phyloP scores from a whole-genome alignment of 2,797 vertebrate species.

The Hippoglossus hippoglossus region DNA sequence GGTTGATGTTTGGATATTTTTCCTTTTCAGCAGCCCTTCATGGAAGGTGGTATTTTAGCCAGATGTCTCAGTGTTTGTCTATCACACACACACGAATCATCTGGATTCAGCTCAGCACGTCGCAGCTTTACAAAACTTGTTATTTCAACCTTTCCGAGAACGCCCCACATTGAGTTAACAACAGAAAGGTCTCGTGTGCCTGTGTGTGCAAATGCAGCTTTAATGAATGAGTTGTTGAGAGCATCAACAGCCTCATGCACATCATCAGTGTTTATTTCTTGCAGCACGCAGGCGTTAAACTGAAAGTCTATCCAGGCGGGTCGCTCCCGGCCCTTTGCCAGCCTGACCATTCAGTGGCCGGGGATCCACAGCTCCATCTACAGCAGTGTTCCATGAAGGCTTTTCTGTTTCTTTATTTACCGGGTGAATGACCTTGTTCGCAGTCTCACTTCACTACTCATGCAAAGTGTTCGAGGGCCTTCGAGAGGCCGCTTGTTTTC shows the following conservation, averaged over 20 bases:
- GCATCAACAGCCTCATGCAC: constrained; percentile 21
- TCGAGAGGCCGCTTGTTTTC: constrained; percentile 50
- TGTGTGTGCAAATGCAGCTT: constrained; percentile 50
- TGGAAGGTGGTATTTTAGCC: constrained; percentile 1
- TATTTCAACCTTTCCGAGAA: not conserved
- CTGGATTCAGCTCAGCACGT: constrained; percentile 26
- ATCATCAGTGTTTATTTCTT: constrained; percentile 39
- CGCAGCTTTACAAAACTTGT: not conserved
- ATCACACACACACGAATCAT: constrained; percentile 1
- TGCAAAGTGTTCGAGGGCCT: constrained; percentile 69
- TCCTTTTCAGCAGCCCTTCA: constrained; percentile 2
- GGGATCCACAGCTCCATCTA: constrained; percentile 33
- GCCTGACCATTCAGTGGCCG: constrained; percentile 25
- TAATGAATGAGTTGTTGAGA: constrained; percentile 14
- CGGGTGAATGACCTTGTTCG: constrained; percentile 24
- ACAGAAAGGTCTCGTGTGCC: constrained; percentile 14
- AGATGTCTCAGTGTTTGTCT: constrained; percentile 1
- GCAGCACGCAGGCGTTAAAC: constrained; percentile 23
- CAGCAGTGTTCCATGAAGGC: constrained; percentile 22
- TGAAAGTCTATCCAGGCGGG: not conserved
- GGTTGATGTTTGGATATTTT: constrained; percentile 20
- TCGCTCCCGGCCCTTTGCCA: constrained; percentile 4
- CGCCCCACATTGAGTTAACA: constrained; percentile 19
- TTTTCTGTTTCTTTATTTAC: constrained; percentile 28
- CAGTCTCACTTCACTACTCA: constrained; percentile 59